These are phyloP conservation scores for Apoda limacodes DNA, from an alignment of 2,888 invertebrate genomes.

Conservation along the genomic window DNA sequence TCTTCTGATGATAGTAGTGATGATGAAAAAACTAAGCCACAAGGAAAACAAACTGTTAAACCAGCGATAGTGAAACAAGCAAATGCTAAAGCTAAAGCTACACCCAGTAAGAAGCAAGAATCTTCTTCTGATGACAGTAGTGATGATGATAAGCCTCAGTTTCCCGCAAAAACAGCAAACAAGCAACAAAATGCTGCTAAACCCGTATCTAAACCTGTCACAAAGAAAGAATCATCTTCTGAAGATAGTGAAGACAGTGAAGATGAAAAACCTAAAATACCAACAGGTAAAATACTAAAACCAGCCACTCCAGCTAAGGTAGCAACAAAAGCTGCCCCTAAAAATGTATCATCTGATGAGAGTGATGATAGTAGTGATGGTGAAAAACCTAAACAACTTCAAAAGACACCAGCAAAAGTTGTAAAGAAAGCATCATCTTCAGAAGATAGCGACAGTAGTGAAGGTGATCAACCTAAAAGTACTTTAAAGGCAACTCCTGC, in stretches of 20 bases:
- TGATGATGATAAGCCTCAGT: slow-evolving; percentile 35
- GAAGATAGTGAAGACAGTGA: slow-evolving; percentile 35
- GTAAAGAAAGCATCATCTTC: slow-evolving; percentile 15
- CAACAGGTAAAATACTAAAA: slow-evolving; percentile 23
- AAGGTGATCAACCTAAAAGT: slow-evolving; percentile 10
- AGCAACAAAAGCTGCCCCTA: slow-evolving; percentile 26
- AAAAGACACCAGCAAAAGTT: slow-evolving; percentile 21
- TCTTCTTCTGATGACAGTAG: slow-evolving; percentile 39
- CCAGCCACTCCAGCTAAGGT: slow-evolving; percentile 19
- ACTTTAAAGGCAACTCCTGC: no score
- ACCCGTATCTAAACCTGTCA: slow-evolving; percentile 25
- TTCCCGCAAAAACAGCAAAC: slow-evolving; percentile 26
- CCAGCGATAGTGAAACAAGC: slow-evolving; percentile 15
- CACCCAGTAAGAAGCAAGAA: slow-evolving; percentile 23
- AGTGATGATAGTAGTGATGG: slow-evolving; percentile 43
- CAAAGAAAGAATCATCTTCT: slow-evolving; percentile 31
- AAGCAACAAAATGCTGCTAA: slow-evolving; percentile 18
- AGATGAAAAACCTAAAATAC: slow-evolving; percentile 27
- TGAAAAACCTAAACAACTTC: slow-evolving; percentile 36
- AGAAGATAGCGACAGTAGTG: slow-evolving; percentile 1
- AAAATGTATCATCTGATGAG: slow-evolving; percentile 46
- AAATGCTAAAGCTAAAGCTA: slow-evolving; percentile 23
- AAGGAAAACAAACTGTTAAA: slow-evolving; percentile 11
- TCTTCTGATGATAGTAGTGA: slow-evolving; percentile 29
- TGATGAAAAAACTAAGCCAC: slow-evolving; percentile 29